Percentiles rank a stretch among this genome's conserved stretches.
Evolutionary conservation across 2,888 invertebrate species (phyloP).

Genomic region (Drosophila cognata): DNA sequence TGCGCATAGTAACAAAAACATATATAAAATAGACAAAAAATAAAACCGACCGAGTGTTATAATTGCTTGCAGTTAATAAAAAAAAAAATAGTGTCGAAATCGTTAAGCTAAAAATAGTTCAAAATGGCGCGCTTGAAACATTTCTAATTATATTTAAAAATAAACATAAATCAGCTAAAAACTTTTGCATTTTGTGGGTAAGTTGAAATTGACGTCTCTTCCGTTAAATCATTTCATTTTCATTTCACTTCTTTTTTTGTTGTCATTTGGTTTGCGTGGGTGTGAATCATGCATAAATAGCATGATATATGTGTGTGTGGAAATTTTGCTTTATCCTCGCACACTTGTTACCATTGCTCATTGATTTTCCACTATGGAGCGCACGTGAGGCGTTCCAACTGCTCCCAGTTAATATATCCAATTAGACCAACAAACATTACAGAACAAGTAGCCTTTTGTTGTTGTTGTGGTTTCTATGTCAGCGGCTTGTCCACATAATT

Average conservation of each 20-base stretch:
- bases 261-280: slow-evolving; percentile 45
- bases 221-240: slow-evolving; percentile 8
- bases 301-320: slow-evolving; percentile 5
- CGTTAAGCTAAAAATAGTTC: slow-evolving; percentile 55
- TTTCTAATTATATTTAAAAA: slow-evolving; percentile 57
- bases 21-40: slow-evolving; percentile 31
- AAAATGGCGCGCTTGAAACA: slow-evolving; percentile 83
- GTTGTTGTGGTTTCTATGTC: slow-evolving; percentile 37
- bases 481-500: slow-evolving; percentile 56
- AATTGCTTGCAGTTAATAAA: slow-evolving; percentile 46
- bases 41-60: slow-evolving; percentile 32
- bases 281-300: slow-evolving; percentile 49
- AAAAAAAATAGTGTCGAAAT: slow-evolving; percentile 33
- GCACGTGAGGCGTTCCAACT: slow-evolving; percentile 58
- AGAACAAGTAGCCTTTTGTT: slow-evolving; percentile 4
- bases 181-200: slow-evolving; percentile 47
- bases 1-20: slow-evolving; percentile 52
- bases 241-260: slow-evolving; percentile 8
- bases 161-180: slow-evolving; percentile 16
- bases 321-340: slow-evolving; percentile 22
- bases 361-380: slow-evolving; percentile 54
- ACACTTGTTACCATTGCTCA: slow-evolving; percentile 55
- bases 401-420: slow-evolving; percentile 46
- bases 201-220: slow-evolving; percentile 37
- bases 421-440: slow-evolving; percentile 43